Base-by-base conservation (phyloP, 2,888 invertebrate genomes). In the Cantharis flavilabris region DNA sequence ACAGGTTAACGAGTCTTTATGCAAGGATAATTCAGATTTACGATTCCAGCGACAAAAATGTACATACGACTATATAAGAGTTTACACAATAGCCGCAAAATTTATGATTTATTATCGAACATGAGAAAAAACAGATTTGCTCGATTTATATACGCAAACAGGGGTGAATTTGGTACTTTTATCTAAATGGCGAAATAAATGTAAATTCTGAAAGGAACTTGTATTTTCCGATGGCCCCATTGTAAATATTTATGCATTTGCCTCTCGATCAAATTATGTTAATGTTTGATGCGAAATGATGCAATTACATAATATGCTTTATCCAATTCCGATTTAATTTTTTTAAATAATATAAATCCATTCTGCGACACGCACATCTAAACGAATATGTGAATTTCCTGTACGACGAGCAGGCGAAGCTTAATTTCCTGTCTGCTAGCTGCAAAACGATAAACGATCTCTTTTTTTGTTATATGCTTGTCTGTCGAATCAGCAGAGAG, bases 351-450 rank as follows among this genome's bases (percentile, higher is more conserved):
- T 70, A 63, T 75, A 71, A 67, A 76, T 75, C 77, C 79, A 79
- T 79, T 81, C 73, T 71, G 63, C 63, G 77, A 75, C 80, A 82
- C 81, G 80, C 80, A 81, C 78, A 76, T 80, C 74, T 78, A 71
- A 71, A 64, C 77, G 77, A 82, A 82, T 82, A 82, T 81, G 82
- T 81, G 82, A 82, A 83, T 83, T 83, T 83, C 83, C 83, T 81
- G 82, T 77, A 75, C 81, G 80, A 82, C 82, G 80, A 80, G 81
- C 79, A 80, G 80, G 80, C 81, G 80, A 79, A 75, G 82, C 82
- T 83, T 82, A 83, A 83, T 83, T 83, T 83, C 83, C 83, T 82
- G 83, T 81, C 80, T 77, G 76, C 70, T 76, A 69, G 78, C 77
- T 73, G 71, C 70, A 77, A 72, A 70, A 79, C 80, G 78, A 78